These are phyloP conservation scores for Trachelipus rathkii DNA, from an alignment of 1,140 invertebrate species.

Conservation along the genomic window DNA sequence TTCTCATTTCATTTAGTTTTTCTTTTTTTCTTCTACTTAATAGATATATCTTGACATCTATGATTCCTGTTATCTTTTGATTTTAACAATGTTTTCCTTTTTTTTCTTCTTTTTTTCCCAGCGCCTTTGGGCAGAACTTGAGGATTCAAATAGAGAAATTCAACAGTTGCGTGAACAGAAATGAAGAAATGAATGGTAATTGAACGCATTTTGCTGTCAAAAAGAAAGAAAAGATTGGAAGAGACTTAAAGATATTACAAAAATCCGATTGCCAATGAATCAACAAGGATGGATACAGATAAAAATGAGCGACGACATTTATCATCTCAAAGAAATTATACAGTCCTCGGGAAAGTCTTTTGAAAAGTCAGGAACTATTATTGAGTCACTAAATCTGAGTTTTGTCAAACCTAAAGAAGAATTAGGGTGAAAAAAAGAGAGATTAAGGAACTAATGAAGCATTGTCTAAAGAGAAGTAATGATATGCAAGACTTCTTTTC, in stretches of 20 bases:
- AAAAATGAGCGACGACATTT: not conserved
- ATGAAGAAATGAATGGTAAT: slow-evolving; percentile 26
- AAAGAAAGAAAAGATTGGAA: slow-evolving; percentile 21
- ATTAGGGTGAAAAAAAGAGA: slow-evolving; percentile 54
- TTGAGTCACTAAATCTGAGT: slow-evolving; percentile 57
- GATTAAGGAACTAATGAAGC: slow-evolving; percentile 57
- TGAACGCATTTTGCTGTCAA: slow-evolving; percentile 18
- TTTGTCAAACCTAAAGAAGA: slow-evolving; percentile 50
- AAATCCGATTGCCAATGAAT: slow-evolving; percentile 20
- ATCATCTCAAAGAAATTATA: not conserved
- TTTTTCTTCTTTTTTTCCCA: no score
- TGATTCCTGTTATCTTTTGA: no score
- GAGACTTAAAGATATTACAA: slow-evolving; percentile 21
- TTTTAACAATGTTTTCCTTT: not conserved
- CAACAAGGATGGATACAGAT: slow-evolving; percentile 9
- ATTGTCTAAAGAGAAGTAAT: slow-evolving; percentile 60
- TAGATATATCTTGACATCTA: no score
- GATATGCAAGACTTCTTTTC: slow-evolving; percentile 63
- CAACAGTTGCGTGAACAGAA: slow-evolving; percentile 30
- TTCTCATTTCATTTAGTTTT: no score
- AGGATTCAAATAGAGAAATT: slow-evolving; percentile 46
- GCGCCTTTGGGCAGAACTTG: slow-evolving; percentile 49
- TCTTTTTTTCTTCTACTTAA: no score
- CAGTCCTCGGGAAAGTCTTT: not conserved
- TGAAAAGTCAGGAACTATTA: slow-evolving; percentile 38